Base-by-base conservation (phyloP, 2,113 vertebrate species). In the Xiphorhynchus elegans region DNA sequence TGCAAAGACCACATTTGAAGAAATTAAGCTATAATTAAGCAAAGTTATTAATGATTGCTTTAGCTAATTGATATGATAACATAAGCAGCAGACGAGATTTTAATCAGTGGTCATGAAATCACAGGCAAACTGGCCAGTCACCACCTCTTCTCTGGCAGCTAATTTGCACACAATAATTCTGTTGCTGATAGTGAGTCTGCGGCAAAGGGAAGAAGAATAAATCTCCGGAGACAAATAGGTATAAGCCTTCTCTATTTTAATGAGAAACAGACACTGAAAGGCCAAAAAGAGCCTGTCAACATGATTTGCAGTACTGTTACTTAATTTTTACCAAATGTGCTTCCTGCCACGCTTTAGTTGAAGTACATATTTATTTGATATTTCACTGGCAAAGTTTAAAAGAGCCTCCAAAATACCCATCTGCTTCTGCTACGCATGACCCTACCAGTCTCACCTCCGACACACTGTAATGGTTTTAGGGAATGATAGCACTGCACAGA, bases 321-420 rank as follows among this genome's bases (percentile, higher is more conserved):
- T 93, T 96, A 95, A 96, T 97, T 84, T 92, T 93, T 93, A 96
- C 95, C 95, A 97, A 95, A 95, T 96, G 95, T 83, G 83, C 72
- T 91, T 91, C 83, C 93, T 88, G 92, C 78, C 87, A 83, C 20
- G 75, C 91, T 87, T 88, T 93, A 25, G 74, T 46, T 74, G 85
- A 79, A 70, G 47, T 42, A 37, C 93, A 90, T 86, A 90, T 96
- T 97, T 90, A 63, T 93, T 91, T 94, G 90, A 94, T 96, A 90
- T 86, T 92, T 80, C 75, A 13, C 20, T 96, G 96, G 94, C 91
- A 79, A 68, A 52, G 62, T 94, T 96, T 93, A 67, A 96, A 96
- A 94, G 90, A 90, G 28, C 28, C 58, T 58, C 75, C 42, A 18
- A 86, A 95, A 91, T 58, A 74, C 62, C 91, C 89, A 75, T 95